Percentiles rank a stretch among this genome's conserved stretches.
Evolutionary conservation across 2,113 vertebrate species (phyloP).

Genomic region (Mirza zaza): DNA sequence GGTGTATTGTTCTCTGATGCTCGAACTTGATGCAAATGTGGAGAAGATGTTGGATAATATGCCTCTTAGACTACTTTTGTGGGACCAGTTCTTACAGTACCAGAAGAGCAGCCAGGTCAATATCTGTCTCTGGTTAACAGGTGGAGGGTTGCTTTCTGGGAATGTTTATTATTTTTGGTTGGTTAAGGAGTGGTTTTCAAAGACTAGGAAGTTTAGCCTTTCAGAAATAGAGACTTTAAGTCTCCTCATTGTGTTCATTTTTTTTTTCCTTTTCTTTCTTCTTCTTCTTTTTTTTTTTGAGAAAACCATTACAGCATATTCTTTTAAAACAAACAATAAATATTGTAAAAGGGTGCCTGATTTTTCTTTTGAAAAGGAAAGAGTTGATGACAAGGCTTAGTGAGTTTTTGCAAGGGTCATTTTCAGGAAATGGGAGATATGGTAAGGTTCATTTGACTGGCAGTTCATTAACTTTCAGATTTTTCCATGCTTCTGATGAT

Average conservation of each 20-base stretch:
- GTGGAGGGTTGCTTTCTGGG: neutral
- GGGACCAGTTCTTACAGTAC: neutral
- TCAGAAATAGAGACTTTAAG: neutral
- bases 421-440: neutral
- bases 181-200: neutral
- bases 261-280: neutral
- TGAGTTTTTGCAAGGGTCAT: neutral
- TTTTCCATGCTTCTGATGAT: neutral
- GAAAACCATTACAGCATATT: neutral
- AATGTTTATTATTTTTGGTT: neutral
- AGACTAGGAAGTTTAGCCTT: neutral
- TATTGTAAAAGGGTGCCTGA: neutral
- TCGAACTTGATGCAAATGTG: neutral
- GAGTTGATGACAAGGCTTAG: neutral
- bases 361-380: constrained; percentile 6
- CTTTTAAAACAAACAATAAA: neutral
- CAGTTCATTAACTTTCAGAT: constrained; percentile 41
- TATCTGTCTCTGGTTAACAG: neutral
- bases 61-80: neutral
- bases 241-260: neutral
- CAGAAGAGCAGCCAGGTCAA: neutral
- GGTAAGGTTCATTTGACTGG: constrained; percentile 13
- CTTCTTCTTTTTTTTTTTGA: neutral
- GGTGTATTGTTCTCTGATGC: neutral
- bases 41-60: neutral